Base-by-base conservation (phyloP, 2,888 invertebrate genomes). In the Tyria jacobaeae region DNA sequence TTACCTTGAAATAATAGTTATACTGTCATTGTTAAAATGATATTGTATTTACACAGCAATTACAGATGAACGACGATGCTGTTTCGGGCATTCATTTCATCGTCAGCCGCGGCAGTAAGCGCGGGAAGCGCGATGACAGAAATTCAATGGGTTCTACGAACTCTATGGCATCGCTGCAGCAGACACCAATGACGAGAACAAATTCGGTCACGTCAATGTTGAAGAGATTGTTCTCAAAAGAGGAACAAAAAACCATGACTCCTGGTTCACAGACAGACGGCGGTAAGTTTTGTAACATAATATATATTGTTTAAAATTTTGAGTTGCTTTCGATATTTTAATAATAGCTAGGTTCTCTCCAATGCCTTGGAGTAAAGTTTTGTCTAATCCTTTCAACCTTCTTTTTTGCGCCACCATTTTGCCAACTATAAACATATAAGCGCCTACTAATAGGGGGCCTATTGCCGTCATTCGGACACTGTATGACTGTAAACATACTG, bases 121-220 rank as follows among this genome's bases (percentile, higher is more conserved):
- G 93, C 14, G 90, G 93, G 31, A 92, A 90, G 71, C 85, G 85
- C 17, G 92, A 92, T 2, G 94, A 93, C 34, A 83, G 89, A 44
- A 91, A 93, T 71, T 91, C 94, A 0, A 87, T 91, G 91, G 95
- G 85, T 3, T 94, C 92, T 0, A 88, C 85, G n/a, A 90, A 91
- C 70, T 94, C 94, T 5, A 87, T 94, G 91, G 87, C 84, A 65
- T 97, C 87, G 88, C 95, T 68, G 89, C 96, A 88, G 95, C 97
- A 68, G 95, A 96, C 72, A 91, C 96, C 67, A 0, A 91, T 97
- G 77, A 95, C 96, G 0, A 94, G 97, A 54, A 96, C 96, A 0
- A 96, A 96, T 78, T 97, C 97, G 0, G 97, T 97, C 39, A 96
- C 97, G 0, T 97, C 96, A 14, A 96, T 97, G 80, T 87, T 97